These are phyloP conservation scores for Meghimatium bilineatum DNA, from an alignment of 2,888 invertebrate species.

Conservation along the genomic window DNA sequence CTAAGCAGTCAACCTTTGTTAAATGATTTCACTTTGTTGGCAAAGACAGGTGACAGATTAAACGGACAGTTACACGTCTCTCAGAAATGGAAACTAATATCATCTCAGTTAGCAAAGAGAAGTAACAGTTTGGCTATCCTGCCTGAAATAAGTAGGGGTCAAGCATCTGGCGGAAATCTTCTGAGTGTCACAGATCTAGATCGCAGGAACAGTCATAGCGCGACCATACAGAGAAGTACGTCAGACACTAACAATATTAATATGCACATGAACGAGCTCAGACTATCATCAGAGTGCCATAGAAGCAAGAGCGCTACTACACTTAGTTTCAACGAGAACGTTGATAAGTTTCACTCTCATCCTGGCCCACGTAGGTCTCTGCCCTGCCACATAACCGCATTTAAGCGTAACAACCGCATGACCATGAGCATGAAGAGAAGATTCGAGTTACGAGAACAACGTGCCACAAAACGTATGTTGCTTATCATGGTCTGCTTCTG, in stretches of 20 bases:
- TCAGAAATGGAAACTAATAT: background rate
- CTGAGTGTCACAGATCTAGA: slow-evolving; percentile 17
- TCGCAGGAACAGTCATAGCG: slow-evolving; percentile 39
- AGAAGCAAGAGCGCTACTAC: slow-evolving; percentile 56
- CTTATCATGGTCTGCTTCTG: slow-evolving; percentile 77
- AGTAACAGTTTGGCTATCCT: slow-evolving; percentile 40
- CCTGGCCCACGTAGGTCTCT: slow-evolving; percentile 49
- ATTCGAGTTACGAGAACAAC: slow-evolving; percentile 74
- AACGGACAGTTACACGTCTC: background rate
- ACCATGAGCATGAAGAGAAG: slow-evolving; percentile 64
- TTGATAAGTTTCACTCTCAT: background rate
- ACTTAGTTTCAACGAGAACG: slow-evolving; percentile 34
- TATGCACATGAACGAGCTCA: slow-evolving; percentile 25
- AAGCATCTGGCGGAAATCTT: background rate
- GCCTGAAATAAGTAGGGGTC: background rate
- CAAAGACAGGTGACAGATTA: background rate
- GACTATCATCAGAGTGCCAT: slow-evolving; percentile 23
- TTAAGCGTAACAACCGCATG: slow-evolving; percentile 52
- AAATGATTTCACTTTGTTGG: background rate
- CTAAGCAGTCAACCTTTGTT: background rate
- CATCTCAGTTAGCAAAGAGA: background rate
- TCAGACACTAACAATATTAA: slow-evolving; percentile 3
- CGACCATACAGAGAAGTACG: background rate
- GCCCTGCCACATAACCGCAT: slow-evolving; percentile 45
- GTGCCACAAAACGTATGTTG: slow-evolving; percentile 77